Evolutionary conservation across 2,113 vertebrate genomes (phyloP).

Genomic region (Phalacrocorax aristotelis): DNA sequence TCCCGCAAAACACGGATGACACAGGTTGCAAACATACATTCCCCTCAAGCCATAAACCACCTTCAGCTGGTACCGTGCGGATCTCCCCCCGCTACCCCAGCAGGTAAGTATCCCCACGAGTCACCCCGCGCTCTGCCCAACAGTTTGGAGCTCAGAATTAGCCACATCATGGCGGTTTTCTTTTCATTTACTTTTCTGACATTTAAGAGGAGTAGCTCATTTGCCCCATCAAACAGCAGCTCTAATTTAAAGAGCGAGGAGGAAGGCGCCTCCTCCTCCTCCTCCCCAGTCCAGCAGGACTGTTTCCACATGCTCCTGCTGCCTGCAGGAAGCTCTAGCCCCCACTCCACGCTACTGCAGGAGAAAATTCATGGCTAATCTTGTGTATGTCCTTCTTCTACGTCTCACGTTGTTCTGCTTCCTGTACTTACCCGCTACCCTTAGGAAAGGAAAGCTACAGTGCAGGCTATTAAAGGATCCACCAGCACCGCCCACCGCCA

Average conservation of each 20-base stretch:
- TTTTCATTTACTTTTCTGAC: neutral
- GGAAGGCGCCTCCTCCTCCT: neutral
- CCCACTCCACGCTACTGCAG: neutral
- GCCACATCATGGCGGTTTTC: neutral
- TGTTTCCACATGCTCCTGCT: neutral
- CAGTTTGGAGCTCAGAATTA: neutral
- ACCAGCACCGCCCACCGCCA: neutral
- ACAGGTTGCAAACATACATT: fast-evolving
- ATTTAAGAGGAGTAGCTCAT: neutral
- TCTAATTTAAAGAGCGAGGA: no score
- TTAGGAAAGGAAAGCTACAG: neutral
- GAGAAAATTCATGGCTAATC: neutral
- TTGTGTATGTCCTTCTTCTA: neutral
- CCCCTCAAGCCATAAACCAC: neutral
- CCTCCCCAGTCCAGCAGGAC: neutral
- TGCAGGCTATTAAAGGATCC: neutral
- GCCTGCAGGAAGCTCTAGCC: neutral
- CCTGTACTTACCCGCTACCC: no score
- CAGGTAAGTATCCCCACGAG: neutral
- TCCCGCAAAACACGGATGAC: fast-evolving
- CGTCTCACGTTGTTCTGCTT: neutral
- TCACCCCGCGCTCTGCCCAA: fast-evolving
- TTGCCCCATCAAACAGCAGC: neutral
- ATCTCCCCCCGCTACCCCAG: neutral
- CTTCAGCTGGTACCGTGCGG: fast-evolving